Base-by-base conservation (phyloP, 2,888 invertebrate species). In the Agrochola lychnidis region DNA sequence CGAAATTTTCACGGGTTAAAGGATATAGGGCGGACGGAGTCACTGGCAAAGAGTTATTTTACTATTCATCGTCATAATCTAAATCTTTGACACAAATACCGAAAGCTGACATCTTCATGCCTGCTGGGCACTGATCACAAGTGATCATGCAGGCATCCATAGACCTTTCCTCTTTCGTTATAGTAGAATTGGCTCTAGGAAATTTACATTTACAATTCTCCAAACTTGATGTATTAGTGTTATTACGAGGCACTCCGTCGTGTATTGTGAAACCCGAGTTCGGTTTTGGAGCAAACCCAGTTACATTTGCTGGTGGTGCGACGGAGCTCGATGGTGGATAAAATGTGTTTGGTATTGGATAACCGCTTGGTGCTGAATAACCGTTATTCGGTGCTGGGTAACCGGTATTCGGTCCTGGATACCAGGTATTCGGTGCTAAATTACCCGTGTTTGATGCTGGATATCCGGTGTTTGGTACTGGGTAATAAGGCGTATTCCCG, bases 101-200 rank as follows among this genome's bases (percentile, higher is more conserved):
- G 0, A 57, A 51, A 4, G 2, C 1, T 0, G 73, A 4, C 22
- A 12, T 63, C 10, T 1, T 73, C 73, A 57, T 73, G 0, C 78
- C 78, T 0, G 0, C 16, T 1, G 78, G 56, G 3, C 78, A 78
- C 0, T 6, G 0, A 0, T 40, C 51, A 16, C 78, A 78, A 0
- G 16, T 0, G 5, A 80, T 73, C 0, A 73, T 1, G 14, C 78
- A 78, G 0, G 80, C 73, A 10, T 73, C 22, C 80, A 42, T 80
- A 0, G 30, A 0, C 0, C 14, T 63, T 0, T 30, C 62, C 10
- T 80, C 42, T 2, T 80, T 78, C 0, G 62, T 80, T 6, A 73
- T 51, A 0, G 42, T 80, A 1, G 56, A 51, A 36, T 80, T 40
- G 0, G 14, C 48, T 36, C 73, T 42, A 1, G 56, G 62, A 1